phyloP scores from a whole-genome alignment of 2,888 invertebrate species.

The Hetaerina titia region DNA sequence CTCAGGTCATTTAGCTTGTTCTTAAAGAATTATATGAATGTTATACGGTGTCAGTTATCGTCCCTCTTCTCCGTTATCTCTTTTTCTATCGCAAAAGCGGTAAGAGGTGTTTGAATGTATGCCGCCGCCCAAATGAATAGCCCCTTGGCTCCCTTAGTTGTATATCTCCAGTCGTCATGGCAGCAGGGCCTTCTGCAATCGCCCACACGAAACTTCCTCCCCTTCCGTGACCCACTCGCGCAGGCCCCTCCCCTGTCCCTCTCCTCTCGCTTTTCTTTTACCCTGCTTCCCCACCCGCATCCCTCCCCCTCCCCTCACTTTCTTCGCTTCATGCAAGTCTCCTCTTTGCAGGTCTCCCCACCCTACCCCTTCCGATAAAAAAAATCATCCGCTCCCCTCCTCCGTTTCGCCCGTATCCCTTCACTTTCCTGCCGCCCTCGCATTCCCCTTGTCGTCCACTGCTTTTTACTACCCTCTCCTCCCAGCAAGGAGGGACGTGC shows the following conservation, averaged over 20 bases:
- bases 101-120: not conserved
- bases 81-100: too few species aligned
- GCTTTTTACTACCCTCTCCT: not conserved
- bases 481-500: not conserved
- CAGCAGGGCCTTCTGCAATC: constrained; percentile 26
- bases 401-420: not conserved
- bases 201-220: constrained; percentile 3
- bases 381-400: not conserved
- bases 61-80: not conserved
- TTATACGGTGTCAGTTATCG: not conserved
- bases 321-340: constrained; percentile 4
- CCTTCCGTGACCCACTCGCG: constrained; percentile 29
- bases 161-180: constrained; percentile 3
- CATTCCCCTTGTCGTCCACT: not conserved
- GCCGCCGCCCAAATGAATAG: not conserved
- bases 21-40: too few species aligned
- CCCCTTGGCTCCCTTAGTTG: not conserved
- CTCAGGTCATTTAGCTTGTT: too few species aligned
- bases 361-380: not conserved
- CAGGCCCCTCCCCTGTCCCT: not conserved
- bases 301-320: constrained; percentile 13
- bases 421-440: not conserved
- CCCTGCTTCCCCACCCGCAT: not conserved
- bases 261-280: not conserved
- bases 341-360: not conserved